Evolutionary conservation across 2,888 invertebrate genomes (phyloP).

Genomic region (Drosophila incognita): DNA sequence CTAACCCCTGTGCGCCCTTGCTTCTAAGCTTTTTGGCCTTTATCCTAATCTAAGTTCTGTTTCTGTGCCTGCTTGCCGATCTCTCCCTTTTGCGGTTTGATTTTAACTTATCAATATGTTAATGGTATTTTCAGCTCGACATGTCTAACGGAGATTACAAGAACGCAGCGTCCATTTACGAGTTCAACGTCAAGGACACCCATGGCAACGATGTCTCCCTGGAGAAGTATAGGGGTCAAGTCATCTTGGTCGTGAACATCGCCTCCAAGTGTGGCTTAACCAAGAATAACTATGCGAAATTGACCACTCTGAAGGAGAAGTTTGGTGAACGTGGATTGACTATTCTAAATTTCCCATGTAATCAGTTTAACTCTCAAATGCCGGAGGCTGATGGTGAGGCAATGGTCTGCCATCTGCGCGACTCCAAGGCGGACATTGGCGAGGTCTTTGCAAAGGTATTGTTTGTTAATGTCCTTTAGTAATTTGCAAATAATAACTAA

Average conservation of each 20-base stretch:
- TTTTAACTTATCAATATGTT: not conserved
- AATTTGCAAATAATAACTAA: not conserved
- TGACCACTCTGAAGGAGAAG: constrained; percentile 90
- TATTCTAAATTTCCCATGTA: constrained; percentile 94
- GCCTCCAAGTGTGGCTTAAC: constrained; percentile 94
- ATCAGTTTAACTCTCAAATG: constrained; percentile 91
- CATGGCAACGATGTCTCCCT: constrained; percentile 90
- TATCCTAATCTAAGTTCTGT: constrained; percentile 9
- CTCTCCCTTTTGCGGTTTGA: not conserved
- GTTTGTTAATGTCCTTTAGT: not conserved
- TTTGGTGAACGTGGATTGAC: constrained; percentile 87
- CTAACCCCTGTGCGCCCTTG: constrained; percentile 36
- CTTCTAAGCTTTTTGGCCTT: constrained; percentile 14
- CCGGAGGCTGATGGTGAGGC: constrained; percentile 88
- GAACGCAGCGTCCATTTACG: constrained; percentile 88
- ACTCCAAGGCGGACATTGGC: constrained; percentile 86
- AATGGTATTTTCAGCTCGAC: constrained; percentile 63
- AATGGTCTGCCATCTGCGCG: constrained; percentile 87
- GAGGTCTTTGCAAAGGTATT: constrained; percentile 89
- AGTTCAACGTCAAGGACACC: constrained; percentile 91
- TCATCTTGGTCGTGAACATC: constrained; percentile 93
- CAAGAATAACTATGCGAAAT: constrained; percentile 90
- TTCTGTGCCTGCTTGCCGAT: constrained; percentile 3
- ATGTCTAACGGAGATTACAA: constrained; percentile 82
- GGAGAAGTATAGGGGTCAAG: constrained; percentile 89